Percentiles rank a stretch among this genome's conserved stretches.
Evolutionary conservation across 2,888 invertebrate genomes (phyloP).

Genomic region (Pammene aurita): DNA sequence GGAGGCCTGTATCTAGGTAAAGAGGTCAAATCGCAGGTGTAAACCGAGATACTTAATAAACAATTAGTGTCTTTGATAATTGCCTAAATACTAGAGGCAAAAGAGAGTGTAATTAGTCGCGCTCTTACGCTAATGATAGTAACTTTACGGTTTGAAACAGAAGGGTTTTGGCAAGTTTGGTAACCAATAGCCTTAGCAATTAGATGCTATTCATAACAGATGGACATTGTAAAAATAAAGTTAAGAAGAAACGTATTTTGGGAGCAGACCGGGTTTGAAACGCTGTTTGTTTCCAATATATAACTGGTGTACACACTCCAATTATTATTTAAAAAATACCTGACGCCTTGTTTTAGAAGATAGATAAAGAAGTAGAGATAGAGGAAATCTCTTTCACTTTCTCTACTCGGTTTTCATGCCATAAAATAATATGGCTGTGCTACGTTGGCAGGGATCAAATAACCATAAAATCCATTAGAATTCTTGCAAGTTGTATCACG

Average conservation of each 20-base stretch:
- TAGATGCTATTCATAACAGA: too few species aligned
- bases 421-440: not conserved
- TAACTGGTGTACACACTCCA: too few species aligned
- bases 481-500: slow-evolving; percentile 21
- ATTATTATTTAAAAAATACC: too few species aligned
- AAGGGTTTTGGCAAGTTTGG: not conserved
- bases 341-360: too few species aligned
- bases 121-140: not conserved
- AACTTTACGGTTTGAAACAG: not conserved
- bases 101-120: not conserved
- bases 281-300: too few species aligned
- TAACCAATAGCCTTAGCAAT: not conserved
- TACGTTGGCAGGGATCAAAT: not conserved
- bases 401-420: too few species aligned
- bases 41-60: slow-evolving; percentile 33
- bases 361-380: too few species aligned
- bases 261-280: too few species aligned
- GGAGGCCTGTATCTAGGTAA: slow-evolving; percentile 54
- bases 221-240: too few species aligned
- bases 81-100: not conserved
- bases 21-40: slow-evolving; percentile 46
- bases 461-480: not conserved
- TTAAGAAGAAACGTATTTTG: too few species aligned
- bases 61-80: slow-evolving; percentile 19
- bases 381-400: too few species aligned